Percentiles rank a stretch among this genome's conserved stretches.
Conservation (phyloP, 2,113 vertebrate species). For the Heterochromis multidens region DNA sequence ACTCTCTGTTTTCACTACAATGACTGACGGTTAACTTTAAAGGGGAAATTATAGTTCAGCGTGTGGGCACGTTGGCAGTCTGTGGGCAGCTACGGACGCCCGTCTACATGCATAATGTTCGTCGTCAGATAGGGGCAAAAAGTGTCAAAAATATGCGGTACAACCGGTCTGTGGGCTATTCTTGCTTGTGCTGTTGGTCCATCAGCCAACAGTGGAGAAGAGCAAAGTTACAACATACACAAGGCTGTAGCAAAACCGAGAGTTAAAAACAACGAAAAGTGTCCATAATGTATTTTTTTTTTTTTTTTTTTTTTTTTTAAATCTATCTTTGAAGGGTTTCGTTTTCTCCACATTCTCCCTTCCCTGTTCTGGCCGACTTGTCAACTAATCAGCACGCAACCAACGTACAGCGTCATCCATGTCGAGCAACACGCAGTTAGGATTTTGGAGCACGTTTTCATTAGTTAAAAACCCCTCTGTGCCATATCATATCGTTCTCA, state of each 20-base stretch:
- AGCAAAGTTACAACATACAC: neutral
- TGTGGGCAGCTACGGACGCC: neutral
- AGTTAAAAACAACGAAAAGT: rapidly evolving
- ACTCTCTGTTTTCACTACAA: neutral
- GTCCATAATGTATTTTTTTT: too few species aligned
- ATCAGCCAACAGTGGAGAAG: neutral
- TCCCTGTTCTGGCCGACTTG: neutral
- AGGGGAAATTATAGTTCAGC: neutral
- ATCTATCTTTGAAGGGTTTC: too few species aligned
- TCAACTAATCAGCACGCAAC: neutral
- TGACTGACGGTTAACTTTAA: neutral
- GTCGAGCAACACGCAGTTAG: neutral
- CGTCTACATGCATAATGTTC: neutral
- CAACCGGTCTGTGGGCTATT: neutral
- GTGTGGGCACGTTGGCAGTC: neutral
- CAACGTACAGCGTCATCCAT: neutral
- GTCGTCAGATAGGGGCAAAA: neutral
- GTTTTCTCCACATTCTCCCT: too few species aligned
- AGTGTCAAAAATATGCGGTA: neutral
- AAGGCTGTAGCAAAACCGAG: neutral
- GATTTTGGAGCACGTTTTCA: neutral
- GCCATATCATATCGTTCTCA: neutral
- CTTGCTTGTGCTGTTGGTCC: too few species aligned
- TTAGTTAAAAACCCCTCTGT: neutral
- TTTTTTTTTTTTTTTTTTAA: too few species aligned